phyloP scores from a whole-genome alignment of 2,113 vertebrate species.

The Sebastes fasciatus region DNA sequence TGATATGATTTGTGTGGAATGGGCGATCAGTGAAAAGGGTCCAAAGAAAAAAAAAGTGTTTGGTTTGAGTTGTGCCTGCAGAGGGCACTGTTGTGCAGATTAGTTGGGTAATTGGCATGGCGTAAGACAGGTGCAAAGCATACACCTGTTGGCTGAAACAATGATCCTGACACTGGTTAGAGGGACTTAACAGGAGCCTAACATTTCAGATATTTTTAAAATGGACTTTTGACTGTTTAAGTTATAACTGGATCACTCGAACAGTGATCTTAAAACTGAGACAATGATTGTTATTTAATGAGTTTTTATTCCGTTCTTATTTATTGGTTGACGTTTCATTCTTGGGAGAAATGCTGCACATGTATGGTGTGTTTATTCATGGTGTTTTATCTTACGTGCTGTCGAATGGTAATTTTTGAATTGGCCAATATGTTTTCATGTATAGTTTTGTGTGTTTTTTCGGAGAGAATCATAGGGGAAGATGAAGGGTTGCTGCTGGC shows the following conservation, averaged over 20 bases:
- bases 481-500: slow-evolving; percentile 45
- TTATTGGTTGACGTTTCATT: slow-evolving; percentile 75
- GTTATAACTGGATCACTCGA: slow-evolving; percentile 63
- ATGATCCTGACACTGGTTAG: slow-evolving; percentile 11
- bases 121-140: neutral
- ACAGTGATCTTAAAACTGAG: slow-evolving; percentile 57
- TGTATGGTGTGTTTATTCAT: slow-evolving; percentile 63
- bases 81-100: slow-evolving; percentile 36
- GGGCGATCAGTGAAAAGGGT: slow-evolving; percentile 31
- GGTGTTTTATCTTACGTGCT: slow-evolving; percentile 69
- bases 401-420: slow-evolving; percentile 62
- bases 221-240: slow-evolving; percentile 69
- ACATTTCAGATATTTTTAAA: slow-evolving; percentile 68
- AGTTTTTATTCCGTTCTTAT: slow-evolving; percentile 73
- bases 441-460: slow-evolving; percentile 64
- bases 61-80: slow-evolving; percentile 26
- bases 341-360: slow-evolving; percentile 75
- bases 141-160: slow-evolving; percentile 12
- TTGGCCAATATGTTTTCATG: slow-evolving; percentile 62
- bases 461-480: slow-evolving; percentile 39
- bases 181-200: slow-evolving; percentile 43
- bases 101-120: slow-evolving; percentile 8
- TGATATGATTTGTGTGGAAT: slow-evolving; percentile 34
- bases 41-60: slow-evolving; percentile 58
- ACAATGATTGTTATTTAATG: slow-evolving; percentile 83